Evolutionary conservation across 2,888 invertebrate species (phyloP), one percentile per base, ranked within the genome.

Genomic region (Electrophaes corylata): DNA sequence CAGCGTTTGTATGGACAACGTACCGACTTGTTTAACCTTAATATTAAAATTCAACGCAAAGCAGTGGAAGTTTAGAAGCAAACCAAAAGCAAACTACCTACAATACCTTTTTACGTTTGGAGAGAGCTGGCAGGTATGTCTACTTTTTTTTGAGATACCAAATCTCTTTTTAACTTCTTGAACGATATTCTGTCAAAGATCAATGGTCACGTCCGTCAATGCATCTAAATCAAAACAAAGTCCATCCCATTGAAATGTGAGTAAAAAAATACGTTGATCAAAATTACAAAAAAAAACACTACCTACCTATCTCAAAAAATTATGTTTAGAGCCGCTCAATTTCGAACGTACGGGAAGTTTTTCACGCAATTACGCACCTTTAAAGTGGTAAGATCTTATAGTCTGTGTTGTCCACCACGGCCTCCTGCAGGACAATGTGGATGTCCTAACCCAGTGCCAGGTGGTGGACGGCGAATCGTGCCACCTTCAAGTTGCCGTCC

Each of bases 331-430:
- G 5, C 14, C 19, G 29, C 26, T 19, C 48, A 48, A 29, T 48
- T 48, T n/a, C 26, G 37, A 4, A 35, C n/a, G 2, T 39, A 18
- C 20, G 39, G 14, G 16, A 37, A 37, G 8, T 16, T 37, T 6
- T 16, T 37, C 16, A 44, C 44, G 44, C 29, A 37, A 26, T 10
- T 44, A 45, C 8, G 47, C 33, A 18, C 19, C 11, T 29, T 29
- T 19, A 23, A 41, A 40, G 26, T 14, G 39, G 43, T 46, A 11
- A 74, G 73, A 57, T 40, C 53, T 12, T 84, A 81, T 53, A 74
- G 73, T 20, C 44, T 74, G 3, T 78, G 81, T 53, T 78, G 82
- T 37, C 83, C 84, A 2, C 84, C 86, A 14, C 71, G 75, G 35
- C 70, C 62, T 11, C 79, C 81, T 2, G 70, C 75, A 0, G 65